Conservation (phyloP, 2,113 vertebrate species). For the Hemicordylus capensis region DNA sequence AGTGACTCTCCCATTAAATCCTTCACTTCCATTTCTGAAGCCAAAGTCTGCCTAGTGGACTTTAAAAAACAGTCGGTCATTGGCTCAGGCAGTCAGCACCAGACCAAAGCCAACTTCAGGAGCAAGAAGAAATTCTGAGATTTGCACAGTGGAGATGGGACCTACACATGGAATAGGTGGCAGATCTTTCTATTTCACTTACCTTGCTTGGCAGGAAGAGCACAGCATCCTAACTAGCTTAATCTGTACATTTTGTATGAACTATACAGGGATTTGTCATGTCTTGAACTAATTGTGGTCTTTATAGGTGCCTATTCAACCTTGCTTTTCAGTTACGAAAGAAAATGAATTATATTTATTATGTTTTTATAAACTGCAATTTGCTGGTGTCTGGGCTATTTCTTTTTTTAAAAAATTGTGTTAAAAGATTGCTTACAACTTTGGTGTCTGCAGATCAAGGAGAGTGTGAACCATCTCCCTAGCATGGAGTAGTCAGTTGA, state of each 20-base stretch:
- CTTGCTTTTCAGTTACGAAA: slow-evolving; percentile 69
- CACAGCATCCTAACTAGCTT: background rate
- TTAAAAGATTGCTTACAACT: background rate
- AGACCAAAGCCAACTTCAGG: slow-evolving; percentile 67
- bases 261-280: slow-evolving; percentile 46
- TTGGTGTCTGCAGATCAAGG: background rate
- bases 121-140: slow-evolving; percentile 74
- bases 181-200: background rate
- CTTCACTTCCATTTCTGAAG: slow-evolving; percentile 81
- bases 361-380: slow-evolving; percentile 78
- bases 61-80: slow-evolving; percentile 68
- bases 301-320: slow-evolving; percentile 68
- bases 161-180: background rate
- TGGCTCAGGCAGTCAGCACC: slow-evolving; percentile 55
- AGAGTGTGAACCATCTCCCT: background rate
- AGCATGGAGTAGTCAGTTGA: background rate
- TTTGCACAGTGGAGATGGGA: background rate
- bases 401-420: slow-evolving; percentile 37
- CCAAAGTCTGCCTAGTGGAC: slow-evolving; percentile 78
- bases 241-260: slow-evolving; percentile 71
- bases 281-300: slow-evolving; percentile 62
- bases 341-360: slow-evolving; percentile 82
- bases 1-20: slow-evolving; percentile 79
- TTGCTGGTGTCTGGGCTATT: slow-evolving; percentile 21
- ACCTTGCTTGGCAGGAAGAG: slow-evolving; percentile 27